phyloP scores from a whole-genome alignment of 2,113 vertebrate genomes.

The Phainopepla nitens region DNA sequence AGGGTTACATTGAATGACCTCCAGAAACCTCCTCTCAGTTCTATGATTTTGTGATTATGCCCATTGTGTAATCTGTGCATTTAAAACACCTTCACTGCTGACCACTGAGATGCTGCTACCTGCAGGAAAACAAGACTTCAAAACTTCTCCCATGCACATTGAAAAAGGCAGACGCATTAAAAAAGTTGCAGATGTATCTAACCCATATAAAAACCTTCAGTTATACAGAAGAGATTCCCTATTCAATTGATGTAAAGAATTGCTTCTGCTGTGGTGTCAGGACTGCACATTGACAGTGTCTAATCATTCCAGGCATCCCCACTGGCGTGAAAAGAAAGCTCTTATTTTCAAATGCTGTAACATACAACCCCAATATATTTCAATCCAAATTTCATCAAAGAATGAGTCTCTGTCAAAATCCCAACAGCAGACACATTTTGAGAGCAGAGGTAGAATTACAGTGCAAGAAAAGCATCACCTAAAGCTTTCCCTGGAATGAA shows the following conservation, averaged over 20 bases:
- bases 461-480: not conserved
- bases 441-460: not conserved
- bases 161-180: not conserved
- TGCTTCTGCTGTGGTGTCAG: not conserved
- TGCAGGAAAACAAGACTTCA: not conserved
- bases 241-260: not conserved
- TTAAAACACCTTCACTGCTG: not conserved
- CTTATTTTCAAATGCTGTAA: constrained; percentile 14
- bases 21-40: not conserved
- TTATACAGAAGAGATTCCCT: not conserved
- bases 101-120: not conserved
- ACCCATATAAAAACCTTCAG: not conserved
- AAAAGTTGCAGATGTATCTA: not conserved
- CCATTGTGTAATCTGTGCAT: not conserved
- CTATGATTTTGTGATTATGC: not conserved
- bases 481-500: not conserved
- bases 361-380: not conserved
- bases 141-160: not conserved
- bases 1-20: not conserved
- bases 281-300: not conserved
- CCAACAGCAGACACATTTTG: not conserved
- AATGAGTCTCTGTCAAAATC: not conserved
- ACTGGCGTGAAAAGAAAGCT: constrained; percentile 12
- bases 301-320: constrained; percentile 9
- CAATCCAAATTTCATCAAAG: constrained; percentile 9